Base-by-base conservation (phyloP, 2,113 vertebrate genomes). In the Sciurus niger region DNA sequence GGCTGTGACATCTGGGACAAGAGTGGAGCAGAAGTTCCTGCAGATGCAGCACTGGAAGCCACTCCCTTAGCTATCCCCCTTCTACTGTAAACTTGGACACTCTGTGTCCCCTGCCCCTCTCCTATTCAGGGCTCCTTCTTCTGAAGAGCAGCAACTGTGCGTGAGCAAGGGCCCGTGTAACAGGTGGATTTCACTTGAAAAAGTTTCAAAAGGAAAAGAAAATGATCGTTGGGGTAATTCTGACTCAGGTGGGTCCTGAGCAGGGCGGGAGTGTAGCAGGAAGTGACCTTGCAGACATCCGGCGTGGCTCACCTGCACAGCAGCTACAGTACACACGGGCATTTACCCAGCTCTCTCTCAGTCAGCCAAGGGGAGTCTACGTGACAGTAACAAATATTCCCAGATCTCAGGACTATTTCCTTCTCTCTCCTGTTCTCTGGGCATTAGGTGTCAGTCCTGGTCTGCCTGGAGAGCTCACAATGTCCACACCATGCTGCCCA, bases 1-100 rank as follows among this genome's bases (percentile, higher is more conserved):
- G 67, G 78, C 74, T 94, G 32, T 96, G 97, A 97, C 97, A 96
- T 83, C 55, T 70, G 73, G 94, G 92, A 78, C 94, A 90, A 89
- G 51, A 94, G 72, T 60, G 2, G 34, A 96, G 83, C 94, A 96
- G 58, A 84, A 84, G 85, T 93, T 87, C 60, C 90, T 89, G 60
- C 78, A 79, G 87, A 91, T 70, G 87, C 25, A 84, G 94, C 82
- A 46, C 88, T 72, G 43, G 55, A 87, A 80, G 55, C 28, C 88
- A 37, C 78, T 88, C 89, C 60, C 67, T 73, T 6, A 65, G 84
- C 60, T 53, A 1, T 48, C 68, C n/a, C 28, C 4, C 7, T 32
- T 37, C 46, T 32, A 32, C 58, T 68, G 12, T 30, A 11, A 90
- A 86, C 46, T 63, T 28, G 12, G 67, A 18, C 25, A 10, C 60